These are phyloP conservation scores for Hypomecis punctinalis DNA, from an alignment of 2,888 invertebrate species.

Conservation along the genomic window DNA sequence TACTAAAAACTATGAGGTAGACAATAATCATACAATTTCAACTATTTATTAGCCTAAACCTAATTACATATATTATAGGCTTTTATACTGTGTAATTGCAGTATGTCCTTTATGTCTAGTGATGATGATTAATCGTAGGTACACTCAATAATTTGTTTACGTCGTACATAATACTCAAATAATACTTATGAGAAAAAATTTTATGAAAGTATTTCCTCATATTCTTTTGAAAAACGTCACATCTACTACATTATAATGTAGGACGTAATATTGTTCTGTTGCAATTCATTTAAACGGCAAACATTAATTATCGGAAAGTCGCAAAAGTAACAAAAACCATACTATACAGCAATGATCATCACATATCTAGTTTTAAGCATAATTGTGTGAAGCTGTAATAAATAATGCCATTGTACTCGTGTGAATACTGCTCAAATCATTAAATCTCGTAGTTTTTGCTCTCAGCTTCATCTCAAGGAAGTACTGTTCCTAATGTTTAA, in stretches of 20 bases:
- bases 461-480: slow-evolving; percentile 48
- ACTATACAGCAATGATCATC: slow-evolving; percentile 37
- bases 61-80: no score
- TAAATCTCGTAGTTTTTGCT: slow-evolving; percentile 48
- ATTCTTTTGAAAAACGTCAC: no score
- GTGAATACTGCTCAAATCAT: slow-evolving; percentile 52
- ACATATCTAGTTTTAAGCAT: slow-evolving; percentile 50
- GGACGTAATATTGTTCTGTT: neutral
- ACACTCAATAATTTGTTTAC: no score
- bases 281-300: neutral
- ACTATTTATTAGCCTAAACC: no score
- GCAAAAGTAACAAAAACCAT: slow-evolving; percentile 12
- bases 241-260: neutral
- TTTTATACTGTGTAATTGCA: no score
- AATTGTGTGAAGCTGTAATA: slow-evolving; percentile 54
- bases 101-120: no score
- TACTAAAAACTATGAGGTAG: no score
- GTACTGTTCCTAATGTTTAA: slow-evolving; percentile 44
- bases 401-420: slow-evolving; percentile 53
- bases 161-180: no score
- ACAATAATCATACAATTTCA: no score
- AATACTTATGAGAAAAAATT: no score
- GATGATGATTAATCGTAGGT: no score
- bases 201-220: no score
- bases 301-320: slow-evolving; percentile 1